These are phyloP conservation scores for Brachyhypopomus occidentalis DNA, from an alignment of 2,113 vertebrate species.

Conservation along the genomic window DNA sequence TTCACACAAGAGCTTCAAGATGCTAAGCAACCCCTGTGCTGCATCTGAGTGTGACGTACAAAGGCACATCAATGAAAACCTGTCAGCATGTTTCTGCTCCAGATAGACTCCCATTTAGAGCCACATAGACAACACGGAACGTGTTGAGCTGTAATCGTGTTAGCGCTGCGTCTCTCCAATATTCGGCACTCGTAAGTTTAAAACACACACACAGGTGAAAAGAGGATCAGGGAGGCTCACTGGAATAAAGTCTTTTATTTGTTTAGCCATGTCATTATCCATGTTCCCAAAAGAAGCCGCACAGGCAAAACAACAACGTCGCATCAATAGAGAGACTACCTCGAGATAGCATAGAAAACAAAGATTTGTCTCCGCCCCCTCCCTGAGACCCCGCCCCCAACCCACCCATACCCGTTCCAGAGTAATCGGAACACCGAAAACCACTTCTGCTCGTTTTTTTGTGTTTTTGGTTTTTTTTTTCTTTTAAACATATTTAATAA, in stretches of 20 bases:
- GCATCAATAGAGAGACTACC: conserved; percentile 65
- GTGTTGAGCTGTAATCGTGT: too few relatives aligned
- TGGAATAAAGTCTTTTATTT: conserved; percentile 99
- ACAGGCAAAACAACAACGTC: conserved; percentile 86
- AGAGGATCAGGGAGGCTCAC: conserved; percentile 49
- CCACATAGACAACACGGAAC: too few relatives aligned
- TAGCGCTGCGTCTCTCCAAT: too few relatives aligned
- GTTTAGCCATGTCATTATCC: conserved; percentile 89
- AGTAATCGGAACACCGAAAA: conserved; percentile 91
- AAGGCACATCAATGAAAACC: too few relatives aligned
- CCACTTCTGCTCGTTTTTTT: conserved; percentile 63
- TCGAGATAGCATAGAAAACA: conserved; percentile 76
- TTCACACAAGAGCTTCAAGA: too few relatives aligned
- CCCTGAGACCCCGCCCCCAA: conserved; percentile 69
- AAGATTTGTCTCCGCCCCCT: conserved; percentile 79
- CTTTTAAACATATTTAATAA: conserved; percentile 81
- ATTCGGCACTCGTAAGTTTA: too few relatives aligned
- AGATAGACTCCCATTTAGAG: too few relatives aligned
- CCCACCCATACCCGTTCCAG: conserved; percentile 81
- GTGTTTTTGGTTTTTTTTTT: conserved; percentile 73
- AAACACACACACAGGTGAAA: neutral
- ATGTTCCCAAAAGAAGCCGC: conserved; percentile 90
- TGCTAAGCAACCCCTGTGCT: too few relatives aligned
- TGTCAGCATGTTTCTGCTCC: too few relatives aligned
- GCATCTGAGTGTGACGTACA: too few relatives aligned